Conservation (phyloP, 2,113 vertebrate species). For the Motacilla tschutschensis region DNA sequence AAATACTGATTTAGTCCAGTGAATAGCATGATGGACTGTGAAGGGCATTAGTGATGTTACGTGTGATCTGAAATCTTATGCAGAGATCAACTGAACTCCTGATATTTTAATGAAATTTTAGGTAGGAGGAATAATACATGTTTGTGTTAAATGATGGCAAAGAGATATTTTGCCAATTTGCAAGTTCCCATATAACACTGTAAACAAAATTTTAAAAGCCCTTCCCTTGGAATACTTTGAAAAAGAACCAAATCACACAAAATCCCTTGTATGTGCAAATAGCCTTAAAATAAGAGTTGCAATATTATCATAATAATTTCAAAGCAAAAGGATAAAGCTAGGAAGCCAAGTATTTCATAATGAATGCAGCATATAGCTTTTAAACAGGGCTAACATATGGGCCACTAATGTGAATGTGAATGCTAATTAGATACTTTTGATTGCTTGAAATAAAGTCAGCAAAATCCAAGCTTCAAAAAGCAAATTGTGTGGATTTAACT, state of each 20-base stretch:
- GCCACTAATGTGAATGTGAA: conserved; percentile 80
- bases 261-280: conserved; percentile 31
- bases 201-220: conserved; percentile 66
- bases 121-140: conserved; percentile 44
- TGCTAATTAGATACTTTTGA: conserved; percentile 83
- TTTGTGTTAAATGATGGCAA: conserved; percentile 42
- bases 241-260: conserved; percentile 43
- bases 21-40: neutral
- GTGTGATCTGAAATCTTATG: conserved; percentile 47
- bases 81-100: conserved; percentile 21
- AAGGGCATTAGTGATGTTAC: conserved; percentile 24
- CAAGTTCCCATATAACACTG: conserved; percentile 56
- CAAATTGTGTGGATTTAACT: conserved; percentile 77
- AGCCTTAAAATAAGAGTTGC: conserved; percentile 67
- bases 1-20: neutral
- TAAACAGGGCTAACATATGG: conserved; percentile 85
- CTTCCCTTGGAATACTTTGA: conserved; percentile 38
- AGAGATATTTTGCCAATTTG: conserved; percentile 52
- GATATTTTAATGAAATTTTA: conserved; percentile 56
- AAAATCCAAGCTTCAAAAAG: conserved; percentile 74
- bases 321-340: conserved; percentile 69
- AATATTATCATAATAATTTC: conserved; percentile 73
- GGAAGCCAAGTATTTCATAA: conserved; percentile 77
- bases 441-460: conserved; percentile 82
- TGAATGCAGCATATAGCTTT: conserved; percentile 81